Base-by-base conservation (phyloP, 30 jellyfish, hydroid and myxozoan genomes). In the Aurelia sp. region DNA sequence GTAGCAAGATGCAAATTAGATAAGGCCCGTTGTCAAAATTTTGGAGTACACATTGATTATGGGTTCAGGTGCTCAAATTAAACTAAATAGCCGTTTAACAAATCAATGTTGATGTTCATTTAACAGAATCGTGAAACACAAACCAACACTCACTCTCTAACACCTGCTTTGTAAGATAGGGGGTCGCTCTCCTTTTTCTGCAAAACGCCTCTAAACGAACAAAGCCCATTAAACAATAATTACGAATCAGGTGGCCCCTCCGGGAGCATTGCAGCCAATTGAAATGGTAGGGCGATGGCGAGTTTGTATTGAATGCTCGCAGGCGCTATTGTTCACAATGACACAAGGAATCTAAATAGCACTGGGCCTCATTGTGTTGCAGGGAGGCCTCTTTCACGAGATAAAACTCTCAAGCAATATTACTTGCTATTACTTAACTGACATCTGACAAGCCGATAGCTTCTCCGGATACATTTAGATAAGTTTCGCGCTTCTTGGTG, bases 221-320 rank as follows among this genome's bases (percentile, higher is more conserved):
- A 84, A 84, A 84, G 93, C 84, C 73, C 77, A 84, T 84, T 84
- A 84, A 71, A 67, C 68, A 58, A 66, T 48, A 72, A 84, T 84
- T 62, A 84, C 47, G 13, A 33, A 60, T 79, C 93, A 84, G 93
- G 93, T 84, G 93, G 87, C 93, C 91, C 93, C 93, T 84, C 93
- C 93, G 93, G 88, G 93, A 71, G 87, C 88, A 66, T 67, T 31
- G 74, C 88, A 70, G 48, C 71, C 86, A 66, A 84, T 84, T 62
- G 66, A 52, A 69, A 40, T 81, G 27, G 19, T 16, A 50, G 48
- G 44, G 59, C 40, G 80, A 69, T 78, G 58, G 91, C 77, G 31
- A 78, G 84, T 53, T 81, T 67, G 70, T 41, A 55, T 19, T 67
- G 73, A 47, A 60, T 61, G 65, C 84, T 78, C 91, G 91, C 84